Base-by-base conservation (phyloP, 1,140 invertebrate species). In the Hestina assimilis region DNA sequence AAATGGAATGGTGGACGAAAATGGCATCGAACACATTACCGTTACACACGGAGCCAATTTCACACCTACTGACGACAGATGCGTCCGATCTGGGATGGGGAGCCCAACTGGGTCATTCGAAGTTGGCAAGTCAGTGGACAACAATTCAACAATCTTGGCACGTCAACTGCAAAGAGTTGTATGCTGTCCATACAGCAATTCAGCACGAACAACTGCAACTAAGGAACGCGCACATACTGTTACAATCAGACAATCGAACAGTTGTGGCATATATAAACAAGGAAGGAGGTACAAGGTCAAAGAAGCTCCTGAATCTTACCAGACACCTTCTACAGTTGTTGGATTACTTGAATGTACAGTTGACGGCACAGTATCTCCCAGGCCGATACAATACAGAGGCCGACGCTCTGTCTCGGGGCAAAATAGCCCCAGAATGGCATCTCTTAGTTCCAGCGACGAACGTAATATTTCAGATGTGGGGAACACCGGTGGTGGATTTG, bases 171-270 rank as follows among this genome's bases (percentile, higher is more conserved):
- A 81, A 79, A 41, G 72, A 79, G 45, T 42, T 81, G 51, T 81
- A 57, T 56, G 69, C 77, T 4, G 66, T 85, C n/a, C 48, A 56
- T 17, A 33, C 53, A 14, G 69, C 68, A 8, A 43, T 79, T 15
- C 11, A 47, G 29, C 54, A 50, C 2, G 38, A 57, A 41, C 40
- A 61, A 14, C 17, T 48, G n/a, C 50, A 52, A 1, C 35, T 84
- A 14, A 7, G 28, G 9, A 55, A 63, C 50, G 53, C 48, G 1
- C 54, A 50, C 12, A 28, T 63, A 57, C 35, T 83, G 14, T 20
- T 81, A 1, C 75, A 78, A 40, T 66, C 77, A 31, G 72, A 79
- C 75, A 84, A 74, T 59, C 68, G 56, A 11, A 82, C 79, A 4
- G 62, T 79, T 1, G 70, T 79, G 4, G 52, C 67, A 3, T 75